Base-by-base conservation (phyloP, 2,888 invertebrate species). In the Zhuqinia jingwanae region DNA sequence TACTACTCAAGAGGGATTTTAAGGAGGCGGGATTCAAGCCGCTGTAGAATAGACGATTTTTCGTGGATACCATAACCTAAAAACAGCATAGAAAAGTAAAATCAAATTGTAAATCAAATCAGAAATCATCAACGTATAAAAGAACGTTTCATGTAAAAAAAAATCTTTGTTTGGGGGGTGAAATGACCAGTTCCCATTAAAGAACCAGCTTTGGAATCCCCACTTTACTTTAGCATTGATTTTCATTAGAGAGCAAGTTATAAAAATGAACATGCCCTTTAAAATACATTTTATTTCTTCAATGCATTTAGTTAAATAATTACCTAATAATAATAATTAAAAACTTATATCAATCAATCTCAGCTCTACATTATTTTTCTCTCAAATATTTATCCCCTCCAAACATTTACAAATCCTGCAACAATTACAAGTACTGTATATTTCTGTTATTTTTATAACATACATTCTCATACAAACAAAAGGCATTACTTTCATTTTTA, bases 11-110 rank as follows among this genome's bases (percentile, higher is more conserved):
- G 11, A 91, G 73, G 1, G 89, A 87, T 53, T 89, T 88, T 13
- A 91, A 75, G 3, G 91, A 89, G 5, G 87, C 87, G 0, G 91
- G 90, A 87, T 91, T 91, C 22, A 91, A 76, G 47, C 91, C 91
- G 27, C 80, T 63, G 60, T 91, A 91, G 85, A 89, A 91, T 20
- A 91, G 27, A 2, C 88, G 84, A 82, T 91, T 91, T 50, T 89
- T 90, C 10, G 88, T 88, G 27, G 89, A 88, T 42, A 91, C 89
- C 89, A 91, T 88, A 0, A 89, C 89, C 91, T 91, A 87, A 13
- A 87, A 79, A 47, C 25, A 87, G n/a, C n/a, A n/a, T n/a, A n/a
- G n/a, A n/a, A n/a, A n/a, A n/a, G n/a, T n/a, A n/a, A n/a, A n/a
- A n/a, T n/a, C n/a, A n/a, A n/a, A n/a, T n/a, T n/a, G n/a, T n/a